Evolutionary conservation across 2,113 vertebrate species (phyloP).

Genomic region (Nycticryphes semicollaris): DNA sequence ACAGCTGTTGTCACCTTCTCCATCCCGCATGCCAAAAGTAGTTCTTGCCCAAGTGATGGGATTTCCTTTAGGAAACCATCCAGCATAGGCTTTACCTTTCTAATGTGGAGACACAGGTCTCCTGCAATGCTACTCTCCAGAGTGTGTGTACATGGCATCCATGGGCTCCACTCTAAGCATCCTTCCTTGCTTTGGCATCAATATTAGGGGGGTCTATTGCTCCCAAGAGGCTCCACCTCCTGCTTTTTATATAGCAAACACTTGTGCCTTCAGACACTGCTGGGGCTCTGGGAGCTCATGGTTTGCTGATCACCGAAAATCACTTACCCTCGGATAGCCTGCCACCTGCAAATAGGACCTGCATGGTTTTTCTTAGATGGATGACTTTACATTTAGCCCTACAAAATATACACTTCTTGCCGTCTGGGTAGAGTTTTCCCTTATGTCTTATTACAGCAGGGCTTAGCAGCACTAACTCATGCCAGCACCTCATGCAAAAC

Average conservation of each 20-base stretch:
- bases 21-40: neutral
- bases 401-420: neutral
- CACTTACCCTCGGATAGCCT: neutral
- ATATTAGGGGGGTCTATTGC: neutral
- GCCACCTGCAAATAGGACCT: neutral
- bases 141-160: neutral
- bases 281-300: neutral
- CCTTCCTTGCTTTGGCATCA: neutral
- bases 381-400: neutral
- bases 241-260: neutral
- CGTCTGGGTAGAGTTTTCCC: neutral
- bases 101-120: neutral
- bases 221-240: neutral
- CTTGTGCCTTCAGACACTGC: neutral
- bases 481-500: conserved; percentile 8
- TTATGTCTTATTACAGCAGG: neutral
- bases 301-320: neutral
- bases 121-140: neutral
- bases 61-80: neutral
- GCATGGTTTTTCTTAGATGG: neutral
- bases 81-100: neutral
- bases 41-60: neutral
- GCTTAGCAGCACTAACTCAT: neutral
- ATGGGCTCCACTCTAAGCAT: neutral
- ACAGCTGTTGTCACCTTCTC: neutral